These are phyloP conservation scores for Sceliomorpha sp. DNA, from an alignment of 2,888 invertebrate species.

Conservation along the genomic window DNA sequence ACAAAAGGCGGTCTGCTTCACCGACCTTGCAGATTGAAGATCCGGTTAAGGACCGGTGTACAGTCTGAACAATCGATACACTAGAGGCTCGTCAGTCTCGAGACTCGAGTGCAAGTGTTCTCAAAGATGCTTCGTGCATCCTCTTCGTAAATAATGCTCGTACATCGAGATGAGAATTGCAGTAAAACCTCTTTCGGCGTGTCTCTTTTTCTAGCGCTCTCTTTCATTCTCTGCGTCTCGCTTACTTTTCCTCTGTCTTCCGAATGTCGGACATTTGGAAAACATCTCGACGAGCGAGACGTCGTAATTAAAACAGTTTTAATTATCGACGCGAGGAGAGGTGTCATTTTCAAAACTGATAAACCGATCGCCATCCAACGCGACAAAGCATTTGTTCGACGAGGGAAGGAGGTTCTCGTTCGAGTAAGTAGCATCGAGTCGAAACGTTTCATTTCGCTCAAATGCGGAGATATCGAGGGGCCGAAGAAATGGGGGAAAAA, in stretches of 20 bases:
- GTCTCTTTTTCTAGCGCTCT: too few relatives aligned
- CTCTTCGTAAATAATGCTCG: conserved; percentile 44
- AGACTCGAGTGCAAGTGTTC: conserved; percentile 31
- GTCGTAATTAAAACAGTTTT: too few relatives aligned
- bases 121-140: conserved; percentile 36
- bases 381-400: background rate
- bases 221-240: too few relatives aligned
- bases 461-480: conserved; percentile 27
- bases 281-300: too few relatives aligned
- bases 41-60: conserved; percentile 52
- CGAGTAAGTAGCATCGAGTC: conserved; percentile 4
- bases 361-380: conserved; percentile 2
- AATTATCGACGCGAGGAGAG: too few relatives aligned
- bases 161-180: conserved; percentile 30
- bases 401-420: conserved; percentile 3
- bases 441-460: conserved; percentile 29
- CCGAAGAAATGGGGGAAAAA: conserved; percentile 16
- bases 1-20: too few relatives aligned
- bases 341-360: conserved; percentile 12
- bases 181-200: conserved; percentile 23
- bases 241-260: too few relatives aligned
- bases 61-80: conserved; percentile 40
- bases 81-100: conserved; percentile 41
- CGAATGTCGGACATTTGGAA: too few relatives aligned
- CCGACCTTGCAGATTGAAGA: conserved; percentile 55